Evolutionary conservation across 2,797 vertebrate genomes (phyloP).

Genomic region (Halcyon chelicuti): DNA sequence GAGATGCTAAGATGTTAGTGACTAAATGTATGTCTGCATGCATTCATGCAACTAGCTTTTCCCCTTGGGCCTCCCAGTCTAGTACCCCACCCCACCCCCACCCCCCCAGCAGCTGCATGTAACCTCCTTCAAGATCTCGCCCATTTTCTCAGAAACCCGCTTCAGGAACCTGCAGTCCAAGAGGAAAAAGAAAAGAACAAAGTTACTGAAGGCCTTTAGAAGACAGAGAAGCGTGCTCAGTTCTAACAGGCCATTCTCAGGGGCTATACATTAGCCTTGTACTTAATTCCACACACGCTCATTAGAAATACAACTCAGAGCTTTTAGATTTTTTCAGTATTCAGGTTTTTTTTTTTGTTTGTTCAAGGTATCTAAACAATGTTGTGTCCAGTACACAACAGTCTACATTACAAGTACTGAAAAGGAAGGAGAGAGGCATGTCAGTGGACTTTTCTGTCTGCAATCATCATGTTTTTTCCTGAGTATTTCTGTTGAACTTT

Average conservation of each 20-base stretch:
- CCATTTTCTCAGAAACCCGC: conserved; percentile 97
- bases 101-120: conserved; percentile 87
- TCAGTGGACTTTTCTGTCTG: conserved; percentile 38
- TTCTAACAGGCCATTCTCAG: conserved; percentile 68
- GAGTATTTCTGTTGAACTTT: conserved; percentile 58
- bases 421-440: conserved; percentile 38
- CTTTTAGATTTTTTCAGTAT: not conserved
- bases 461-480: conserved; percentile 45
- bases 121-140: conserved; percentile 96
- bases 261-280: conserved; percentile 34
- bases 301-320: not conserved
- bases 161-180: conserved; percentile 99
- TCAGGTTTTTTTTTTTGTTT: not conserved
- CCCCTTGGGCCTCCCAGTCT: conserved; percentile 79
- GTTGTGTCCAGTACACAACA: not conserved
- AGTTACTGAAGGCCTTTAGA: conserved; percentile 85
- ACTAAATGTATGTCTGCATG: conserved; percentile 88
- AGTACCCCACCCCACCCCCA: conserved; percentile 51
- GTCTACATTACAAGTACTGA: not conserved
- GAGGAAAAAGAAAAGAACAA: conserved; percentile 87
- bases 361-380: conserved; percentile 34
- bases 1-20: conserved; percentile 87
- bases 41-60: conserved; percentile 91
- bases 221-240: conserved; percentile 72
- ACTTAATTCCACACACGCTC: conserved; percentile 26